Base-by-base conservation (phyloP, 2,113 vertebrate species). In the Chamaetylas fuelleborni region DNA sequence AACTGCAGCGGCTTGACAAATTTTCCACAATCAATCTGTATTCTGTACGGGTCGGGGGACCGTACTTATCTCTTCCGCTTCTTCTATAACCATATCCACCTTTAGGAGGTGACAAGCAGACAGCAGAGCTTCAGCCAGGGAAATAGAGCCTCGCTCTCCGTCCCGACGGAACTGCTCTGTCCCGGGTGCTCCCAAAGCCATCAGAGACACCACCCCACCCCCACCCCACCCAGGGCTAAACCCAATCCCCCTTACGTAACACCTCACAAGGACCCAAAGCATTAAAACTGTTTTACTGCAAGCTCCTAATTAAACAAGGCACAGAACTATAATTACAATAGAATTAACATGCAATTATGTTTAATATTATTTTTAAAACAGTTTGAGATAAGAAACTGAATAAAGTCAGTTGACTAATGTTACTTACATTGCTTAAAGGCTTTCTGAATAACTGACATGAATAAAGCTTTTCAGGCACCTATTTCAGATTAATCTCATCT, bases 1-100 rank as follows among this genome's bases (percentile, higher is more conserved):
- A 99, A 97, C 99, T 99, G 98, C 99, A 99, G 87, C 99, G 99
- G 96, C 99, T 99, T 92, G 99, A 99, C 95, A 99, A 98, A 97
- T 99, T 99, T 97, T 99, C 99, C 97, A 99, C 99, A 98, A 99
- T 99, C 93, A 99, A 98, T 79, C 99, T 99, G 98, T 99, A 99
- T 96, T 99, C 99, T 83, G 99, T 99, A 96, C 99, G 98, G 73
- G 99, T 98, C 0, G 99, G 99, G 86, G 99, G 99, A 90, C 99
- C 99, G 34, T 99, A 99, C 95, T 99, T 98, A 98, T 99, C 99
- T 97, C 99, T 98, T 96, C 98, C 98, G 96, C 98, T 99, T 97
- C 99, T 99, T 88, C 99, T 99, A 98, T 99, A 99, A 83, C 99
- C 99, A 98, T 98, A 98, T 97, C 99, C 99, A 98, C 98, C 99